These are phyloP conservation scores for Zelostemma sp. DNA, from an alignment of 1,140 invertebrate species.

Conservation along the genomic window DNA sequence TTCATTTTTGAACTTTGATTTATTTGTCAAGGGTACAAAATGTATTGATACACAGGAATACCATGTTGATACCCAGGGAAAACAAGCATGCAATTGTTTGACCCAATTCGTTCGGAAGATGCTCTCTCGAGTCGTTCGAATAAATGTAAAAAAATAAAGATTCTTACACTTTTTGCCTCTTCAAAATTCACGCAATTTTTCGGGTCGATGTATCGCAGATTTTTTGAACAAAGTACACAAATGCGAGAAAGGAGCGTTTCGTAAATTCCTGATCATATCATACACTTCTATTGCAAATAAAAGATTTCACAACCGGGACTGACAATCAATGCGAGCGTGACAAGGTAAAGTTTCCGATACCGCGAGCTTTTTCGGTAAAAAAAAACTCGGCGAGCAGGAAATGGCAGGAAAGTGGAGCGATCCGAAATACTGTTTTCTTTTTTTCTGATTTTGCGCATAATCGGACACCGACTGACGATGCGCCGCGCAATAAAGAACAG, in stretches of 20 bases:
- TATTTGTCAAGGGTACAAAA: not conserved
- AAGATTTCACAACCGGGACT: slow-evolving; percentile 28
- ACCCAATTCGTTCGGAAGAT: not conserved
- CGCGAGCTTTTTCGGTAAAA: not conserved
- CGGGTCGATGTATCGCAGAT: no score
- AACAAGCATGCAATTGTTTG: not conserved
- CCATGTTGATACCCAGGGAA: no score
- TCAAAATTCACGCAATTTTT: slow-evolving; percentile 1
- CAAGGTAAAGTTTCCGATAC: slow-evolving; percentile 11
- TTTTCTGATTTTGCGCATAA: not conserved
- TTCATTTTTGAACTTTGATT: not conserved
- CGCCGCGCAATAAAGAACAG: not conserved
- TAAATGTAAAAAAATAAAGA: not conserved
- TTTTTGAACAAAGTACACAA: no score
- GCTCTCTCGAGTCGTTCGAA: not conserved
- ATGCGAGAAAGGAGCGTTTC: slow-evolving; percentile 10
- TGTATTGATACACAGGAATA: not conserved
- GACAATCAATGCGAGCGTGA: slow-evolving; percentile 21
- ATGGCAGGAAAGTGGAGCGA: not conserved
- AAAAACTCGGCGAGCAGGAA: not conserved
- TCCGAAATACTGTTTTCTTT: not conserved
- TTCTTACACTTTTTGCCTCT: not conserved
- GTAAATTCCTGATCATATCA: slow-evolving; percentile 28
- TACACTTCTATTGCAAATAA: slow-evolving; percentile 27
- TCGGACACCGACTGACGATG: not conserved